Percentiles rank a stretch among this genome's conserved stretches.
phyloP scores from a whole-genome alignment of 2,113 vertebrate genomes.

The Oryzias curvinotus region DNA sequence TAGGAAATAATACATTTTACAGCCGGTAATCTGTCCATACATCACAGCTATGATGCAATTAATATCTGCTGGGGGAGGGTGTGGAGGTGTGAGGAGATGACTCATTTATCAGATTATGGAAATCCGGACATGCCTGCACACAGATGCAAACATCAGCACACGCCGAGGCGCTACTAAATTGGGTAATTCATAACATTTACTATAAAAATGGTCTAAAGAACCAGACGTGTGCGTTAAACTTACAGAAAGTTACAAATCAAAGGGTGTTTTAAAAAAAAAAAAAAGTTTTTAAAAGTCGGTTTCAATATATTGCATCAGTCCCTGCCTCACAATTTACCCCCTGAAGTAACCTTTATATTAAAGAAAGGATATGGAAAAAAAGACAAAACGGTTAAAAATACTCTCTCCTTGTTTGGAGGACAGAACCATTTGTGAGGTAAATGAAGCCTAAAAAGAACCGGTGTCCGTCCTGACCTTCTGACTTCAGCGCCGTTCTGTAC shows the following conservation, averaged over 20 bases:
- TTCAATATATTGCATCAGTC: slow-evolving; percentile 71
- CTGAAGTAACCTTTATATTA: slow-evolving; percentile 31
- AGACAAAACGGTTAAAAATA: neutral
- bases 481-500: too few species aligned
- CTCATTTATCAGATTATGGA: slow-evolving; percentile 44
- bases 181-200: slow-evolving; percentile 39
- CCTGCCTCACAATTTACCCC: slow-evolving; percentile 35
- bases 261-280: slow-evolving; percentile 32
- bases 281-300: slow-evolving; percentile 62
- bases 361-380: slow-evolving; percentile 3
- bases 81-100: slow-evolving; percentile 8
- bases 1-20: slow-evolving; percentile 70
- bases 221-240: slow-evolving; percentile 39
- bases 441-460: too few species aligned
- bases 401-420: slow-evolving; percentile 20
- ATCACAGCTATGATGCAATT: slow-evolving; percentile 71
- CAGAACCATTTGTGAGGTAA: slow-evolving; percentile 15
- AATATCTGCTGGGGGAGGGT: slow-evolving; percentile 41
- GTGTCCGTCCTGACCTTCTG: too few species aligned
- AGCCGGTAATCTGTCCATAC: slow-evolving; percentile 70
- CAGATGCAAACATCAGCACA: neutral
- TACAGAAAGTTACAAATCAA: neutral
- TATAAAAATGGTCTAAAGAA: slow-evolving; percentile 41
- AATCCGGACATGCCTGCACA: slow-evolving; percentile 5
- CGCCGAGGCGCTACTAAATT: slow-evolving; percentile 10